Evolutionary conservation across 2,797 vertebrate species (phyloP), one percentile per base, ranked within the genome.

Genomic region (Gadopsis bispinosus): DNA sequence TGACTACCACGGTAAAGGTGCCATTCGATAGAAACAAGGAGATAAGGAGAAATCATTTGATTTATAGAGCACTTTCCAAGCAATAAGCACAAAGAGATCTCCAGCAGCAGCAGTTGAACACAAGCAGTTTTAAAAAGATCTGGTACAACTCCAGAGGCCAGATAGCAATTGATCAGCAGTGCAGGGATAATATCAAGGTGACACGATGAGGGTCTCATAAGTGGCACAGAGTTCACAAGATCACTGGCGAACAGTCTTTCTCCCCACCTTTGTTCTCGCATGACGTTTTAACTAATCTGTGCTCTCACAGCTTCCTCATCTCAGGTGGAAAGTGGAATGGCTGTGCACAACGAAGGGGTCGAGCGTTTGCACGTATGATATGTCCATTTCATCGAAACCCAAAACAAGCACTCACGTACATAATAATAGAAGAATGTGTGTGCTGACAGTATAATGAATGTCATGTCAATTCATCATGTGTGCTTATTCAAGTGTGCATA

Each of bases 401-500:
- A 59, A 64, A 76, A 72, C 19, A 70, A 26, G 22, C 41, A 20
- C 19, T 60, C 29, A 19, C 29, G 20, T n/a, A 7, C 1, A 11
- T 37, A 48, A 54, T 64, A 47, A 66, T 55, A 58, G 37, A 56
- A 62, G 50, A 26, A 47, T 64, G 41, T 45, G 45, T 63, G 73
- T 50, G 16, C 22, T 14, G 54, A 69, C 64, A 64, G 39, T 50
- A 26, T 56, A 66, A 79, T 66, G 22, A 73, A 33, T 39, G 53
- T 61, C 51, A 74, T 5, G 43, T 79, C 53, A 56, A 12, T 81
- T 69, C 31, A 47, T 31, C 56, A 6, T 47, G 16, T 47, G 16
- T 47, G 70, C 29, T 63, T 64, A 67, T 76, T 72, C 61, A 58
- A 60, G 61, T 59, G 71, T 69, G 69, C 5, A 20, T 41, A 75